Evolutionary conservation across 2,113 vertebrate species (phyloP), one percentile per base, ranked within the genome.

Genomic region (Turnix velox): DNA sequence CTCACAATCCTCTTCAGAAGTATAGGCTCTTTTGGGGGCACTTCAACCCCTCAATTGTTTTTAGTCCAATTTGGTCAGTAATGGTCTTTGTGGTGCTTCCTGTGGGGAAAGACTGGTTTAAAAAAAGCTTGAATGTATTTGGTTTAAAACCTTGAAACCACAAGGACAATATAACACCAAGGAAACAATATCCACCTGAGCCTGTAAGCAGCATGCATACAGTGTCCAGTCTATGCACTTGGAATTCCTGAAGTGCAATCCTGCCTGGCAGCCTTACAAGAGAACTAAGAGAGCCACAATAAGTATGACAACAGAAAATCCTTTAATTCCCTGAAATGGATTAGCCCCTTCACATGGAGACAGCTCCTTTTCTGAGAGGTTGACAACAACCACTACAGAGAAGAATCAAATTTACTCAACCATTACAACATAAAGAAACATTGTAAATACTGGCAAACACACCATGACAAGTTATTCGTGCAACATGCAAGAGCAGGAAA

Each of bases 401-500:
- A 79, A 58, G 67, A 74, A 79, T 54, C 20, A 16, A 35, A 79
- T 84, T 75, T 35, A 69, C 22, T 20, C 5, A 0, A 65, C 8
- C 11, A 39, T 61, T 66, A 62, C 59, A 87, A 51, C 45, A 55
- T 28, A 33, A 72, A 93, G 54, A 87, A 91, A 85, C 19, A 12
- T 23, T n/a, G 27, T 73, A 95, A 96, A 82, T 49, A 69, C 22
- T 18, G 46, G 39, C 30, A 91, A 82, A 77, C 92, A 84, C 69
- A 77, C 59, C 62, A 46, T 43, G 42, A 66, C 91, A 93, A 83
- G 89, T 91, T 92, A 69, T 28, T 58, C 42, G 61, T 81, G n/a
- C 46, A 94, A 73, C 91, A 37, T 61, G 81, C 62, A 84, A 22
- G 33, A 67, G 54, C 94, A 87, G n/a, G 77, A 84, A 87, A 91